Base-by-base conservation (phyloP, 2,797 vertebrate genomes). In the Meriones psammophilus region DNA sequence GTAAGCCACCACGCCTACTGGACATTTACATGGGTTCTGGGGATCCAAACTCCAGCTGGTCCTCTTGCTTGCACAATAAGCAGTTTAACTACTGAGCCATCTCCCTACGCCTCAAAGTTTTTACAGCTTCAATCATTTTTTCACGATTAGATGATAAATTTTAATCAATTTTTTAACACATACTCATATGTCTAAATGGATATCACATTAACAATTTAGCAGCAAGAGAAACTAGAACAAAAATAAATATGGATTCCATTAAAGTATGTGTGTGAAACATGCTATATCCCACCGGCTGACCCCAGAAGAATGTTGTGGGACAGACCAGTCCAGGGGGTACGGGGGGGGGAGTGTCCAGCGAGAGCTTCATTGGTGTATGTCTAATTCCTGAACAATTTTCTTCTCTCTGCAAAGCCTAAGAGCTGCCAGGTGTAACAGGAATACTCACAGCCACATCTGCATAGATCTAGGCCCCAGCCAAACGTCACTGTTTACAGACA, bases 71-170 rank as follows among this genome's bases (percentile, higher is more conserved):
- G 33, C 4, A 54, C 66, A 54, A 15, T 39, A 86, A 54, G 20
- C 30, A 54, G 3, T 5, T 36, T 69, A 87, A 58, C n/a, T 50
- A 71, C 15, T 58, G 50, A 30, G n/a, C n/a, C 5, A 36, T 58
- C 22, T 56, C n/a, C 46, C 20, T 10, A 28, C 50, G n/a, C 24
- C 50, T 73, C 30, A 36, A 54, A 28, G 36, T 76, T 80, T 80
- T 95, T 94, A 90, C 71, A 2, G 56, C 7, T 79, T 50, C 64
- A 26, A 33, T 56, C 33, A 46, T 39, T 95, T 94, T 85, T 81
- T 93, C 71, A 86, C 33, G 80, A 92, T 80, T 92, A 84, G 95
- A 58, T 89, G 66, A 76, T 50, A 6, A 50, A 94, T 73, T 94
- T 95, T 66, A 89, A 83, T 33, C 36, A 58, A 78, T 64, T 94